Conservation (phyloP, 2,888 invertebrate species). For the Plagiodera versicolora region DNA sequence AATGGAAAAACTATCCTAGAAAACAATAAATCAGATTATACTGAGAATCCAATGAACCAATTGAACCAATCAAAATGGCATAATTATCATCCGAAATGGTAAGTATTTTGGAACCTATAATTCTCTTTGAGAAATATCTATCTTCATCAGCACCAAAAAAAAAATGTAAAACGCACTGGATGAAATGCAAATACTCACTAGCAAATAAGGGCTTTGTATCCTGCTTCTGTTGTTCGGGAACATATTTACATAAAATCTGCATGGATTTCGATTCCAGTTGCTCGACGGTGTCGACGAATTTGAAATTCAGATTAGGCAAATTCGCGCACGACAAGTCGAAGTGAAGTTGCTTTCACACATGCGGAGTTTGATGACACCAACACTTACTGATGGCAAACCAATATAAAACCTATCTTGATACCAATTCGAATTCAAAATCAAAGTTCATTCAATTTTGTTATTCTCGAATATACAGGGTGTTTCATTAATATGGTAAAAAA, state of each 20-base stretch:
- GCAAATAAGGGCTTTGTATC: slow-evolving; percentile 26
- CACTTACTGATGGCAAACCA: too few species aligned
- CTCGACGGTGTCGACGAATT: slow-evolving; percentile 28
- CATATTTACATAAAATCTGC: slow-evolving; percentile 28
- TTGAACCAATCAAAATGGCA: too few species aligned
- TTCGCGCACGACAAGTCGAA: background rate
- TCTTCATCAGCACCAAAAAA: slow-evolving; percentile 19
- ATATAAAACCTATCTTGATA: too few species aligned
- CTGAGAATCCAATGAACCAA: too few species aligned
- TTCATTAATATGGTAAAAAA: too few species aligned
- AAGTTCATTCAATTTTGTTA: too few species aligned
- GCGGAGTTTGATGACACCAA: background rate
- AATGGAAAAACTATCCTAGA: too few species aligned
- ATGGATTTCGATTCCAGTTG: slow-evolving; percentile 27
- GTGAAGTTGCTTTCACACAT: background rate
- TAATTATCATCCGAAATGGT: too few species aligned
- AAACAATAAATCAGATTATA: too few species aligned
- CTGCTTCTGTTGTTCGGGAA: slow-evolving; percentile 18
- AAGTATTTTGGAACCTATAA: too few species aligned
- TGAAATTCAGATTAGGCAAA: slow-evolving; percentile 27
- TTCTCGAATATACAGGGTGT: too few species aligned
- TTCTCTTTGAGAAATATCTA: background rate
- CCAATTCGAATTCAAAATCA: too few species aligned
- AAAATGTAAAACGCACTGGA: slow-evolving; percentile 17
- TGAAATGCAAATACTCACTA: slow-evolving; percentile 23